Conservation (phyloP, 2,797 vertebrate genomes). For the Sphenopsis melanotis region DNA sequence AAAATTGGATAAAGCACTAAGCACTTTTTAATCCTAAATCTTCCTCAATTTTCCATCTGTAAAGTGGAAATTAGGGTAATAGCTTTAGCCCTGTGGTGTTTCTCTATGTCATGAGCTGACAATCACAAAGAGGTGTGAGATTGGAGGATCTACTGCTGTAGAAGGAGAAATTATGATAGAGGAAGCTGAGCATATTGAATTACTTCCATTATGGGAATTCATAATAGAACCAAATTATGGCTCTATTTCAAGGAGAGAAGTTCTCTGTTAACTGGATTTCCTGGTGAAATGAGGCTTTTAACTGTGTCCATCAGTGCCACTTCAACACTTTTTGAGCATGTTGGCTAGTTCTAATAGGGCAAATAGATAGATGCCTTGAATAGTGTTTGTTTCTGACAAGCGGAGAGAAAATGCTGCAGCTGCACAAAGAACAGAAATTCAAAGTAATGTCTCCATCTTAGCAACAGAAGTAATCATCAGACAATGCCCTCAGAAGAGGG, state of each 20-base stretch:
- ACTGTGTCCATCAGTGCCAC: not conserved
- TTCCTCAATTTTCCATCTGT: not conserved
- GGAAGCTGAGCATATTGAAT: slow-evolving; percentile 17
- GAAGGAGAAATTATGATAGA: not conserved
- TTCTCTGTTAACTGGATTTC: slow-evolving; percentile 23
- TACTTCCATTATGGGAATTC: slow-evolving; percentile 1
- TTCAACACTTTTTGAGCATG: not conserved
- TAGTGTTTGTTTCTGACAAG: not conserved
- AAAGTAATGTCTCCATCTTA: not conserved
- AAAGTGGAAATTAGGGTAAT: not conserved
- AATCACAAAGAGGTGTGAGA: not conserved
- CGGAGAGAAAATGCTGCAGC: not conserved
- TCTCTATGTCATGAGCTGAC: not conserved
- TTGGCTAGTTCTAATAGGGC: not conserved
- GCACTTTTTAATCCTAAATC: not conserved
- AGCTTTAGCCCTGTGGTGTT: not conserved
- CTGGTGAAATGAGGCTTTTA: slow-evolving; percentile 32
- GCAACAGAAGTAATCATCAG: not conserved
- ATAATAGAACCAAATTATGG: slow-evolving; percentile 30
- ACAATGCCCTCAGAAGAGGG: not conserved
- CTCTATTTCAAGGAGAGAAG: not conserved
- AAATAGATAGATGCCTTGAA: not conserved
- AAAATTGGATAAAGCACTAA: not conserved
- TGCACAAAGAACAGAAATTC: not conserved
- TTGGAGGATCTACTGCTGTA: not conserved